Percentiles rank a stretch among this genome's conserved stretches.
Evolutionary conservation across 2,113 vertebrate genomes (phyloP).

Genomic region (western clawed frog (Xenopus tropicalis)): UCB_Xtro_10.0 CM004444.2:92417001-92417500

Average conservation of each 20-base stretch:
- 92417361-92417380: slow-evolving; percentile 49
- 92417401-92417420: slow-evolving; percentile 55
- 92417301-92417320: slow-evolving; percentile 36
- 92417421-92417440: slow-evolving; percentile 50
- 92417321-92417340: slow-evolving; percentile 38
- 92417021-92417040: not conserved
- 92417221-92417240: slow-evolving; percentile 14
- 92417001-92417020: slow-evolving; percentile 23
- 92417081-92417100: slow-evolving; percentile 9
- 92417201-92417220: not conserved
- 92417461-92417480: not conserved
- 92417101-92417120: slow-evolving; percentile 21
- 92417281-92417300: slow-evolving; percentile 10
- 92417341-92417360: slow-evolving; percentile 46
- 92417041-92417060: slow-evolving; percentile 12
- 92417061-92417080: slow-evolving; percentile 26
- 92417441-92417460: slow-evolving; percentile 50
- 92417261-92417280: slow-evolving; percentile 35
- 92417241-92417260: slow-evolving; percentile 32
- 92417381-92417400: slow-evolving; percentile 55
- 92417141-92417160: slow-evolving; percentile 9
- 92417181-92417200: not conserved
- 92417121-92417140: slow-evolving; percentile 19
- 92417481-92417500: slow-evolving; percentile 42
- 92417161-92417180: not conserved